Evolutionary conservation across 2,797 vertebrate species (phyloP).

Genomic region (Jordanella pulchra): DNA sequence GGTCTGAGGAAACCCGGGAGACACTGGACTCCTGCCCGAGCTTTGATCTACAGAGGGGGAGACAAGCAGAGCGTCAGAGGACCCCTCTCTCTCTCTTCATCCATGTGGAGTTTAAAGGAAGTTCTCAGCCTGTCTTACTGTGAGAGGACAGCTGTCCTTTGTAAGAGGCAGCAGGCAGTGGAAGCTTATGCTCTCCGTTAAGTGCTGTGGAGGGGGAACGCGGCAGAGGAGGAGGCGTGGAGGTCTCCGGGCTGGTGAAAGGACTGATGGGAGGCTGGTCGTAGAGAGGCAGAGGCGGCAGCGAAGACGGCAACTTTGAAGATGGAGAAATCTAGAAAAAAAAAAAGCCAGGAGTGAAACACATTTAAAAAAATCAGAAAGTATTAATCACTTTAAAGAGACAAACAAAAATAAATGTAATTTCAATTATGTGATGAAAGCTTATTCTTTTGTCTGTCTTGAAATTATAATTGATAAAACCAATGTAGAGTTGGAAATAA

Average conservation of each 20-base stretch:
- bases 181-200: slow-evolving; percentile 86
- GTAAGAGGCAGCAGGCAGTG: slow-evolving; percentile 59
- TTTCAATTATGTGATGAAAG: neutral
- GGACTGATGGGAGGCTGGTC: slow-evolving; percentile 92
- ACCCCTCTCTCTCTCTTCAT: neutral
- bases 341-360: slow-evolving; percentile 11
- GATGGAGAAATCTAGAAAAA: slow-evolving; percentile 84
- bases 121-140: slow-evolving; percentile 66
- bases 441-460: neutral
- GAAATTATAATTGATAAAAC: neutral
- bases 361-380: too few relatives aligned
- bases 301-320: slow-evolving; percentile 81
- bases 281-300: slow-evolving; percentile 90
- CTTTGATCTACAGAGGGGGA: slow-evolving; percentile 82
- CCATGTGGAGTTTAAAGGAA: neutral
- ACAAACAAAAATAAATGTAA: neutral
- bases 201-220: slow-evolving; percentile 86
- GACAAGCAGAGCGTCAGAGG: slow-evolving; percentile 13
- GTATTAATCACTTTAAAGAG: neutral
- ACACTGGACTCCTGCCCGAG: slow-evolving; percentile 85
- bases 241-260: slow-evolving; percentile 89
- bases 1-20: slow-evolving; percentile 86
- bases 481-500: too few relatives aligned
- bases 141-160: slow-evolving; percentile 70
- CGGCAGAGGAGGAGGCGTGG: slow-evolving; percentile 86